Evolutionary conservation across 1,140 invertebrate genomes (phyloP).

Genomic region (Ceratina calcarata): DNA sequence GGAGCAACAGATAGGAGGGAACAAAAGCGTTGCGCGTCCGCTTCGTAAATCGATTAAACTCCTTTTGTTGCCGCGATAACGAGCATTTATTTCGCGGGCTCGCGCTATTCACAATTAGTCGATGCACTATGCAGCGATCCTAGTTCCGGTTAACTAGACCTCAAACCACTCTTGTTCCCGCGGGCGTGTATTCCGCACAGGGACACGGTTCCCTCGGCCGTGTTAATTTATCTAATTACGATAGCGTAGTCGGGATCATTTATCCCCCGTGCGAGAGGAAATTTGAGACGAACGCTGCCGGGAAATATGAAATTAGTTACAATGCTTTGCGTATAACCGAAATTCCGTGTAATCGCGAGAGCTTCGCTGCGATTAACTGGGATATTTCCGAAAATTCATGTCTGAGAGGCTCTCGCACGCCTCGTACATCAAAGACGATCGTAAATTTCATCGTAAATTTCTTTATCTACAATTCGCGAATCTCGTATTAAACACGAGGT

Average conservation of each 20-base stretch:
- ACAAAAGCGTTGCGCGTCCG: too few species aligned
- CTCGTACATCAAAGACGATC: too few species aligned
- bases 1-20: too few species aligned
- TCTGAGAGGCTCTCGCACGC: too few species aligned
- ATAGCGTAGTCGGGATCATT: slow-evolving; percentile 59
- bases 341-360: slow-evolving; percentile 48
- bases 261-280: slow-evolving; percentile 54
- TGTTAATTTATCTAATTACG: slow-evolving; percentile 67
- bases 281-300: slow-evolving; percentile 49
- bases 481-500: too few species aligned
- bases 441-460: too few species aligned
- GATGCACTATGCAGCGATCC: slow-evolving; percentile 28
- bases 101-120: slow-evolving; percentile 43
- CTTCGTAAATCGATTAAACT: slow-evolving; percentile 19
- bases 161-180: slow-evolving; percentile 50
- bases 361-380: not conserved
- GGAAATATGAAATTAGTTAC: slow-evolving; percentile 62
- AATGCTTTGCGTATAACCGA: slow-evolving; percentile 55
- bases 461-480: too few species aligned
- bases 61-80: slow-evolving; percentile 1
- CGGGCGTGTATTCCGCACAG: slow-evolving; percentile 15
- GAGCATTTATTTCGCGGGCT: slow-evolving; percentile 45
- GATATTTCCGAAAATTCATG: not conserved
- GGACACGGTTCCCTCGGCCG: slow-evolving; percentile 42
- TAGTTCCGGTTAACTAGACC: slow-evolving; percentile 53